Base-by-base conservation (phyloP, 2,113 vertebrate genomes). In the Dasyprocta punctata region DNA sequence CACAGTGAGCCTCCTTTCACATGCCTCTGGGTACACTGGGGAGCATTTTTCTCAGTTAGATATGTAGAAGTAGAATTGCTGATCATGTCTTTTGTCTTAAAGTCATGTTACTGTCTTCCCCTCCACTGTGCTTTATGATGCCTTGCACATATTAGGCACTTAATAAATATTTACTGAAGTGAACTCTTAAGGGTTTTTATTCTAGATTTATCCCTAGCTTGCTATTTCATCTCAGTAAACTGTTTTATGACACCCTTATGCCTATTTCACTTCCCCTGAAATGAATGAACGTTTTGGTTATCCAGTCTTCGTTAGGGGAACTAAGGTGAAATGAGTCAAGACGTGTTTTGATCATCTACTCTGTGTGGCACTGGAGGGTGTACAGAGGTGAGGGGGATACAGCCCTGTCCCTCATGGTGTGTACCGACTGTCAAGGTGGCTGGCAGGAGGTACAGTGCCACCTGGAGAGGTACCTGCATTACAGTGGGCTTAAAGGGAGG, bases 111-210 rank as follows among this genome's bases (percentile, higher is more conserved):
- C 86, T 38, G 6, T 52, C 36, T 96, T 69, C 36, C 81, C 38
- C 71, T 96, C 93, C 78, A 0, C 94, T 92, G 82, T 96, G 90
- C 86, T 93, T 94, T 84, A 82, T 54, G 63, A 75, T 61, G 86
- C 71, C 38, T 86, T 41, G 16, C 61, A 81, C 44, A n/a, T 80
- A 63, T 83, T 92, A 96, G 92, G 73, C 52, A 92, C 81, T 96
- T 97, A 97, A 97, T 95, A 96, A 98, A 94, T 98, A 93, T 94
- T 97, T 97, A 93, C 93, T 92, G 84, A 97, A 93, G 63, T 93
- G 89, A 97, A 92, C 83, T 81, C 86, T 92, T 90, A 75, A 84
- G 90, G 60, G 44, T 89, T 94, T 94, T 97, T 84, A 86, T 92
- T 78, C 88, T 87, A 73, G 83, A 91, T 93, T 71, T 93, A 91